phyloP scores from a whole-genome alignment of 2,113 vertebrate genomes.

The Micronisus gabar region DNA sequence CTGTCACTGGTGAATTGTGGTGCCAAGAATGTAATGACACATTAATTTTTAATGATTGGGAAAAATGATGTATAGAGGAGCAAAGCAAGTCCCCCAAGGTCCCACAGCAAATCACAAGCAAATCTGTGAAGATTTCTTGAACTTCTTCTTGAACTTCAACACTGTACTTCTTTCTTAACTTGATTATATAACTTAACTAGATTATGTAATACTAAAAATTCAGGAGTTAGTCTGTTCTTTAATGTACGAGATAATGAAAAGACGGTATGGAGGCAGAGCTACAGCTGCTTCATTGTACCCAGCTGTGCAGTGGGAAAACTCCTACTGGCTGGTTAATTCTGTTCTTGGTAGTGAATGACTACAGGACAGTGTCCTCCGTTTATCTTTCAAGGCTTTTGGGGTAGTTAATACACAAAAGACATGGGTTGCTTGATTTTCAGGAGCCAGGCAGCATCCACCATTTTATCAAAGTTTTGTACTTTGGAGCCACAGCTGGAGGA shows the following conservation, averaged over 20 bases:
- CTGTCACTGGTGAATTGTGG: neutral
- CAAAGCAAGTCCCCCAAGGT: neutral
- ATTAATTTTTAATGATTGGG: neutral
- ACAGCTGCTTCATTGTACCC: neutral
- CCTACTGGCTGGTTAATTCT: neutral
- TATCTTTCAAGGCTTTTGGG: neutral
- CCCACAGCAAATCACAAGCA: neutral
- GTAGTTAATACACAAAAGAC: neutral
- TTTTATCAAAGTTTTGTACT: neutral
- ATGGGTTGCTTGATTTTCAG: neutral
- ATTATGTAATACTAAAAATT: neutral
- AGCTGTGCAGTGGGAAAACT: neutral
- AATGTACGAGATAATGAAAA: neutral
- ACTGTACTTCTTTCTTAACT: neutral
- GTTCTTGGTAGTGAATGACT: neutral
- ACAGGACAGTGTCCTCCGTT: neutral
- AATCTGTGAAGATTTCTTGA: neutral
- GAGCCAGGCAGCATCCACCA: neutral
- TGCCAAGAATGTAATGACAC: neutral
- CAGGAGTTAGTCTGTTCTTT: neutral
- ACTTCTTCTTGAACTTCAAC: neutral
- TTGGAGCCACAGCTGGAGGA: neutral
- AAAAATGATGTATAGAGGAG: neutral
- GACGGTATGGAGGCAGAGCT: neutral
- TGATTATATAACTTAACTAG: neutral